phyloP scores from a whole-genome alignment of 2,888 invertebrate species.

The Chironomus tentans region DNA sequence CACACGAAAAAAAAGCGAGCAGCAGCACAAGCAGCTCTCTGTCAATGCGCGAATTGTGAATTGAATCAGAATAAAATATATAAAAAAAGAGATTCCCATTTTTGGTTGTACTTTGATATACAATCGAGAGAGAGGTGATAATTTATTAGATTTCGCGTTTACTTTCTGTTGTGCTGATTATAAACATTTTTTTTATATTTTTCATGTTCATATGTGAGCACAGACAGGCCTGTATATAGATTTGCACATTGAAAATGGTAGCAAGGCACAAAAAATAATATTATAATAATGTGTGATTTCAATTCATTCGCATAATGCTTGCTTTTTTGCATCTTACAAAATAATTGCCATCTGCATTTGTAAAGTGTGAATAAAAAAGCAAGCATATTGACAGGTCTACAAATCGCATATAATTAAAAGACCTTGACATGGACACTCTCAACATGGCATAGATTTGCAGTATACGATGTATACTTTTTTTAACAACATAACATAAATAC shows the following conservation, averaged over 20 bases:
- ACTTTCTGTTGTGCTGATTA: slow-evolving; percentile 5
- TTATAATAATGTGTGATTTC: neutral
- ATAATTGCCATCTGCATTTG: neutral
- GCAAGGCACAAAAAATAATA: neutral
- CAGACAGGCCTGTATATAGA: neutral
- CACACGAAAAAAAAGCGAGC: neutral
- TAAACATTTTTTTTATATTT: neutral
- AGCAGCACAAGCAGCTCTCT: neutral
- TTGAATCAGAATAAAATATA: neutral
- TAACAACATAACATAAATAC: neutral
- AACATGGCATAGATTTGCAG: slow-evolving; percentile 2
- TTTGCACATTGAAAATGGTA: no score
- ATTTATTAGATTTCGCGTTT: slow-evolving; percentile 25
- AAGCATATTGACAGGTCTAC: neutral
- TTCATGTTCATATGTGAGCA: neutral
- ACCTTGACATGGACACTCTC: slow-evolving; percentile 12
- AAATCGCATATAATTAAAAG: neutral
- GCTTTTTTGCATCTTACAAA: neutral
- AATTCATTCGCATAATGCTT: neutral
- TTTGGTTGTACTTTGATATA: slow-evolving; percentile 25
- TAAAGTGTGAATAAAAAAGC: neutral
- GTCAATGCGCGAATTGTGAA: slow-evolving; percentile 4
- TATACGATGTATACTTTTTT: neutral
- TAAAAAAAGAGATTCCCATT: slow-evolving; percentile 12
- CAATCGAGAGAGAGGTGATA: slow-evolving; percentile 25